phyloP scores from a whole-genome alignment of 2,797 vertebrate species.

The Synanceia verrucosa region DNA sequence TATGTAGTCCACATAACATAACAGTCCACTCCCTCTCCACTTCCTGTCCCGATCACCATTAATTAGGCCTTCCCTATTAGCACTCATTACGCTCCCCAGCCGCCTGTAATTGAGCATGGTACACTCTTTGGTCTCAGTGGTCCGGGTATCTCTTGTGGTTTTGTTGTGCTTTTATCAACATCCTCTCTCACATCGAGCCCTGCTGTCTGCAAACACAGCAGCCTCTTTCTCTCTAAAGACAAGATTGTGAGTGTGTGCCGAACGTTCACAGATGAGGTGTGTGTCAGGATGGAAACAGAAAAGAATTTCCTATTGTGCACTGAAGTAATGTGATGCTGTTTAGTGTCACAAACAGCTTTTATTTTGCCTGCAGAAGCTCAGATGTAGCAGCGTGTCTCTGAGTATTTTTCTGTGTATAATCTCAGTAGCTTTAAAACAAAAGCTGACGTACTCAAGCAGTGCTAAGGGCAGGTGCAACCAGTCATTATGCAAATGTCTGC shows the following conservation, averaged over 20 bases:
- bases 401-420: slow-evolving; percentile 37
- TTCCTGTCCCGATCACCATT: slow-evolving; percentile 7
- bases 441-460: slow-evolving; percentile 43
- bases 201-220: not conserved
- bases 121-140: slow-evolving; percentile 3
- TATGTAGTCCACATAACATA: not conserved
- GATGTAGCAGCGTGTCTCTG: slow-evolving; percentile 14
- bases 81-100: not conserved
- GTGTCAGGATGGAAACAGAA: not conserved
- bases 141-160: slow-evolving; percentile 16
- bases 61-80: slow-evolving; percentile 39
- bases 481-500: slow-evolving; percentile 76
- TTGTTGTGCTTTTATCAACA: slow-evolving; percentile 17
- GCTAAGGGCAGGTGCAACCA: slow-evolving; percentile 69
- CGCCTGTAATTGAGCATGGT: slow-evolving; percentile 43
- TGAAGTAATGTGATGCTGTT: slow-evolving; percentile 4
- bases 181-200: slow-evolving; percentile 10
- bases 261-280: not conserved
- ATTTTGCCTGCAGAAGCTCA: not conserved
- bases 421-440: slow-evolving; percentile 42
- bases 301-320: not conserved
- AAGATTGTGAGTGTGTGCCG: not conserved
- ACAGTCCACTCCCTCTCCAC: not conserved
- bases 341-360: slow-evolving; percentile 16
- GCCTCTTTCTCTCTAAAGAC: not conserved